Evolutionary conservation across 1,140 invertebrate genomes (phyloP), one percentile per base, ranked within the genome.

Genomic region (Trichonephila clavipes): DNA sequence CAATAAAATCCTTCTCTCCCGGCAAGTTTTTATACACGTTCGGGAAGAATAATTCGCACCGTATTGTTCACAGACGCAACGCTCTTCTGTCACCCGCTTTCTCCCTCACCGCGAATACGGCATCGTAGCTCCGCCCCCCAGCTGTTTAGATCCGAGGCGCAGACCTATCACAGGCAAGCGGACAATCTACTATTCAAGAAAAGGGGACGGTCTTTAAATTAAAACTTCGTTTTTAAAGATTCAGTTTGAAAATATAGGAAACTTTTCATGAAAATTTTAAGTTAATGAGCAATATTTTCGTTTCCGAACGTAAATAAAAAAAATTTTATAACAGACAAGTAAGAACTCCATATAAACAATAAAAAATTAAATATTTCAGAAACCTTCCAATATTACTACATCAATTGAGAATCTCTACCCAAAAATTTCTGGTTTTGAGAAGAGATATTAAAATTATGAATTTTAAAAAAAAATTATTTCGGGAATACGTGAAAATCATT

Each of bases 101-200:
- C 86, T 93, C 92, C 92, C 92, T 93, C 92, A 58, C 92, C 24
- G 86, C 24, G 34, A 28, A 51, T 40, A 72, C 61, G n/a, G 82
- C 82, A 59, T 24, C 14, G 91, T 72, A 44, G 92, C 92, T 88
- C 92, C 92, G 40, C 92, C 92, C 66, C 66, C 51, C 92, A 88
- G 92, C 92, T 88, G 91, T 92, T 92, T 61, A 24, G 82, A 24
- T 66, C 40, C 40, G 51, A 51, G 51, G 51, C 10, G 51, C 51
- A 51, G 51, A 51, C 90, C 90, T 72, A 92, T 92, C 91, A 92
- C 66, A 77, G 62, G 59, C 21, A 34, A 59, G 64, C 34, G 90
- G 61, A 59, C 77, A 19, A 34, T n/a, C 44, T 62, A 61, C 62
- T 83, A 66, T 69, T 92, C 59, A 87, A 87, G 83, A 87, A 61